Conservation (phyloP, 2,797 vertebrate species). For the Platalea minor region DNA sequence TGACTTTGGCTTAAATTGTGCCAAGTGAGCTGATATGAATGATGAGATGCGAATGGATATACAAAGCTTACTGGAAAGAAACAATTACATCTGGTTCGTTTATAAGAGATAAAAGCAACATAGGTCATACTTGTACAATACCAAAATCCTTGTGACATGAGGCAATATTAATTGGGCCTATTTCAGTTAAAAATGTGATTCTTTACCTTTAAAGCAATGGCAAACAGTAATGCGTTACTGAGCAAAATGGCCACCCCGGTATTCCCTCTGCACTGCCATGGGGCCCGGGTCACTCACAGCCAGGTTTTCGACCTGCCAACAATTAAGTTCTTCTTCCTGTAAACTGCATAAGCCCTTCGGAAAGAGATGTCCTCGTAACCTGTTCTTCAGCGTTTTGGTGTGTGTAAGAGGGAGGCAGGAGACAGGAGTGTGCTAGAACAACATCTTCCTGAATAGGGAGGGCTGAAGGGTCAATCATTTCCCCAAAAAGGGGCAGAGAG, state of each 20-base stretch:
- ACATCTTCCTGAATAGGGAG: neutral
- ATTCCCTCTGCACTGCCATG: neutral
- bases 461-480: neutral
- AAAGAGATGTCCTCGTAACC: neutral
- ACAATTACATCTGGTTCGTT: conserved; percentile 21
- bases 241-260: neutral
- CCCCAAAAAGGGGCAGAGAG: neutral
- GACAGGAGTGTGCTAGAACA: neutral
- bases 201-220: conserved; percentile 45
- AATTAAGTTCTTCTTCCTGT: neutral
- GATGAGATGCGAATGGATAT: neutral
- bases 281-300: neutral
- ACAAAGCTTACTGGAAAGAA: conserved; percentile 54
- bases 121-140: conserved; percentile 12
- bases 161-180: conserved; percentile 31
- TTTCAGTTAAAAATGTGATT: conserved; percentile 50
- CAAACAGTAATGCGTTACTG: conserved; percentile 2
- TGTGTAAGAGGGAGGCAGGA: neutral
- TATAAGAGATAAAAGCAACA: conserved; percentile 38
- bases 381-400: neutral
- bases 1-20: neutral
- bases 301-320: neutral
- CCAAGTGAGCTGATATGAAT: neutral
- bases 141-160: conserved; percentile 43
- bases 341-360: neutral